These are phyloP conservation scores for Scophthalmus maximus DNA, from an alignment of 2,113 vertebrate genomes.

Conservation along the genomic window DNA sequence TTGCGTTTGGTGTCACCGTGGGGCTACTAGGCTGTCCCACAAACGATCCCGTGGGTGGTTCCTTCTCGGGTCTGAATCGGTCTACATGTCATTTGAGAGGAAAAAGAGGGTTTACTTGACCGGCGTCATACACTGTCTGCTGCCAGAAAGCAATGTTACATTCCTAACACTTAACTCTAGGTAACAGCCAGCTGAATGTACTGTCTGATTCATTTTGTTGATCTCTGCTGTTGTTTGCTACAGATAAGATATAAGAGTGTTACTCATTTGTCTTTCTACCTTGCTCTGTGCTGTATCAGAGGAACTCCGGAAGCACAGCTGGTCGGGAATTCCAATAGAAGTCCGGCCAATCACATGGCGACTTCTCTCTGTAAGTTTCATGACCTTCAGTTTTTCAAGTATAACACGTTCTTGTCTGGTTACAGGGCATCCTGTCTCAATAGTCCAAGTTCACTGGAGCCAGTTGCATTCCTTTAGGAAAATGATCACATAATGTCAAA, in stretches of 20 bases:
- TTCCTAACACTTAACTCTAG: neutral
- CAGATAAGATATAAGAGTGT: neutral
- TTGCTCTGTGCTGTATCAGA: conserved; percentile 81
- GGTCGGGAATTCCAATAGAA: conserved; percentile 96
- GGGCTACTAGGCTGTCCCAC: no score
- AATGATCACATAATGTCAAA: neutral
- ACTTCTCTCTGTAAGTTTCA: conserved; percentile 90
- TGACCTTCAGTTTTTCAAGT: neutral
- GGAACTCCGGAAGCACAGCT: conserved; percentile 96
- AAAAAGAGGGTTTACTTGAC: neutral
- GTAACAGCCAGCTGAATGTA: neutral
- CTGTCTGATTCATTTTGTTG: neutral
- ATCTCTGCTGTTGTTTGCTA: neutral
- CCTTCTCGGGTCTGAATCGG: no score
- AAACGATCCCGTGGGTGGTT: no score
- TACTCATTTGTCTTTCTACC: conserved; percentile 19
- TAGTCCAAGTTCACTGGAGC: neutral
- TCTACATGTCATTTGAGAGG: neutral
- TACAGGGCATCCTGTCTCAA: neutral
- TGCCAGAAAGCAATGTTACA: neutral
- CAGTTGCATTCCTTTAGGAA: neutral
- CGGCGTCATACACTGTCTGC: neutral
- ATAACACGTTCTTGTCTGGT: neutral
- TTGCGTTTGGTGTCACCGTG: no score
- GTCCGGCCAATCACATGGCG: conserved; percentile 97